These are phyloP conservation scores for Camptogramma bilineatum DNA, from an alignment of 2,888 invertebrate genomes.

Conservation along the genomic window DNA sequence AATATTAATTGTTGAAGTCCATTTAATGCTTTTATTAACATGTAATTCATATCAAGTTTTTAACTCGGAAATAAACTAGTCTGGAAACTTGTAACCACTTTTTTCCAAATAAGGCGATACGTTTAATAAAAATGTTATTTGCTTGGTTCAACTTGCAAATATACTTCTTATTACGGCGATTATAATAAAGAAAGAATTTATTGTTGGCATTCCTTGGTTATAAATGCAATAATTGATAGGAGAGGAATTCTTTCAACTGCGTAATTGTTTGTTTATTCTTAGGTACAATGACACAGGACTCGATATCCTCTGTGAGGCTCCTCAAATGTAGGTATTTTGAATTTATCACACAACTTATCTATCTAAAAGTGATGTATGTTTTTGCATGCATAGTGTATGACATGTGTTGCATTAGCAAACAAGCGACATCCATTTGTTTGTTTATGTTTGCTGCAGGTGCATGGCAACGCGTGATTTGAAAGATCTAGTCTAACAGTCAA, in stretches of 20 bases:
- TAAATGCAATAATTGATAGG: not conserved
- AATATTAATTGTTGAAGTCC: not conserved
- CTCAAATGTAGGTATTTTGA: conserved; percentile 3
- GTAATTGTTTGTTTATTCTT: not conserved
- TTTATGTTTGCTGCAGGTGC: not conserved
- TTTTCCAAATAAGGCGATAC: conserved; percentile 10
- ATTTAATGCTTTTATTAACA: not conserved
- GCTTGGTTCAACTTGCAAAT: not conserved
- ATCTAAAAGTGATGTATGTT: conserved; percentile 1
- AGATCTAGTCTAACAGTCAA: not conserved
- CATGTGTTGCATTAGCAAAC: conserved; percentile 1
- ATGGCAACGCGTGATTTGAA: not conserved
- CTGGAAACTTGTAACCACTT: conserved; percentile 12
- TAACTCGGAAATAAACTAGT: conserved; percentile 17
- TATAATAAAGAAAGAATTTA: conserved; percentile 5
- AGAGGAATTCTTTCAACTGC: conserved; percentile 1
- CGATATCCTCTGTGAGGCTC: conserved; percentile 11
- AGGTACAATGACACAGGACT: not conserved
- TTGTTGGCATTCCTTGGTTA: not conserved
- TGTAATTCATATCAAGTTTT: conserved; percentile 10
- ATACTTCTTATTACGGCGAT: not conserved
- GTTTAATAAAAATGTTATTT: conserved; percentile 14
- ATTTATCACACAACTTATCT: not conserved
- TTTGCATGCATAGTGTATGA: conserved; percentile 11
- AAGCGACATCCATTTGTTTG: not conserved